Evolutionary conservation across 2,888 invertebrate species (phyloP), one percentile per base, ranked within the genome.

Genomic region (Drosophila fungiperda): DNA sequence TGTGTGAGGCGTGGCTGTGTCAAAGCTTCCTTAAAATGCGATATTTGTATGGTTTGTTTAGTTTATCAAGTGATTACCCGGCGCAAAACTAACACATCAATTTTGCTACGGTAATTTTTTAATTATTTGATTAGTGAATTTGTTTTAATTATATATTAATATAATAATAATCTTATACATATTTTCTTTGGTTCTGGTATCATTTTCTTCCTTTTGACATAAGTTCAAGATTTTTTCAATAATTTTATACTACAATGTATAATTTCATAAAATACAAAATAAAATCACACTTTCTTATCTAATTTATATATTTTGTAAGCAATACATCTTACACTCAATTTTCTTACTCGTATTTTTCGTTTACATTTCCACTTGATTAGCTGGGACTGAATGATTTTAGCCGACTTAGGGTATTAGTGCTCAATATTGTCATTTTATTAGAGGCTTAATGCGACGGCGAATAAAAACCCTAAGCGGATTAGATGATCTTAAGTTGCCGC

Each of bases 381-480:
- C 59, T 67, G 58, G 54, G 52, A 53, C 29, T 57, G 40, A 50
- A n/a, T 23, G 48, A 49, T 49, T 17, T 45, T 33, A n/a, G 58
- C 32, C 26, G 49, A 52, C 48, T 48, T 57, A 32, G 36, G 23
- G 54, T 29, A 58, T 68, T 68, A 68, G 48, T 17, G 17, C 15
- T 15, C 20, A 75, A 78, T 78, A 63, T 71, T 77, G 80, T 66
- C 65, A 42, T 77, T 68, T 61, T 68, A 77, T 80, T 65, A 38
- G 17, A 29, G 53, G 32, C 63, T 74, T 68, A 70, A 49, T 48
- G 48, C 38, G 29, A 23, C 36, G 45, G 26, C 57, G 68, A 69
- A 70, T 70, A 70, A 73, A 55, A 65, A 50, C 36, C 20, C 59
- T 82, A 81, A 81, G 81, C 82, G 67, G 81, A 79, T 81, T 81